Percentiles rank a stretch among this genome's conserved stretches.
Evolutionary conservation across 2,113 vertebrate species (phyloP).

Genomic region (Glaucidium brasilianum): DNA sequence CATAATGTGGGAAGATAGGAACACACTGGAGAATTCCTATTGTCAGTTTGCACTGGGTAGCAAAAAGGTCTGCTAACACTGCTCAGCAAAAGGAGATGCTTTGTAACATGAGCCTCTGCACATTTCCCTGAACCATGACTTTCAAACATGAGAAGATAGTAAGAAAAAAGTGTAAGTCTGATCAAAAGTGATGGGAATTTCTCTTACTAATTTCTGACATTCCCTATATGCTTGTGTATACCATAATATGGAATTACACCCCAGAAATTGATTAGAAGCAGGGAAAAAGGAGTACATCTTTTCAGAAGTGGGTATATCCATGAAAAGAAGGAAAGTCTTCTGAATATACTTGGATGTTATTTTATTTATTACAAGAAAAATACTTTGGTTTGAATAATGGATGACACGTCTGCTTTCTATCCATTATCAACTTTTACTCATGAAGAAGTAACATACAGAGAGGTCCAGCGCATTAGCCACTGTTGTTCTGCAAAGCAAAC

Average conservation of each 20-base stretch:
- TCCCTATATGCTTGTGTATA: background rate
- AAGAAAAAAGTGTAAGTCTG: background rate
- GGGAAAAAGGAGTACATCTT: background rate
- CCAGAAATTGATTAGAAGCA: background rate
- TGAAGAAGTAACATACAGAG: background rate
- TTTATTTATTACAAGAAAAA: background rate
- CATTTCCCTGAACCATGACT: background rate
- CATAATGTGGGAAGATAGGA: background rate
- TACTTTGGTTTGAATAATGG: background rate
- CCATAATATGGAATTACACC: background rate
- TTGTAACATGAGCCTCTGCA: background rate
- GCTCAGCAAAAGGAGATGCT: background rate
- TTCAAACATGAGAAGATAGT: background rate
- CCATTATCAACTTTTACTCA: background rate
- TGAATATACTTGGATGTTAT: background rate
- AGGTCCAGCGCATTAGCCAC: background rate
- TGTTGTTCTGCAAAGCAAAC: background rate
- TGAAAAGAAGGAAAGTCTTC: background rate
- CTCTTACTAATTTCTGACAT: constrained; percentile 2
- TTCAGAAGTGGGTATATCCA: background rate
- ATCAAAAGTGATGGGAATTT: background rate
- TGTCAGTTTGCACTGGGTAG: background rate
- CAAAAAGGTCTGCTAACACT: background rate
- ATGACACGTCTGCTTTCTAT: background rate
- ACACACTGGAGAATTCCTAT: background rate